Conservation (phyloP, 1,140 invertebrate species). For the Drosophila bocqueti region DNA sequence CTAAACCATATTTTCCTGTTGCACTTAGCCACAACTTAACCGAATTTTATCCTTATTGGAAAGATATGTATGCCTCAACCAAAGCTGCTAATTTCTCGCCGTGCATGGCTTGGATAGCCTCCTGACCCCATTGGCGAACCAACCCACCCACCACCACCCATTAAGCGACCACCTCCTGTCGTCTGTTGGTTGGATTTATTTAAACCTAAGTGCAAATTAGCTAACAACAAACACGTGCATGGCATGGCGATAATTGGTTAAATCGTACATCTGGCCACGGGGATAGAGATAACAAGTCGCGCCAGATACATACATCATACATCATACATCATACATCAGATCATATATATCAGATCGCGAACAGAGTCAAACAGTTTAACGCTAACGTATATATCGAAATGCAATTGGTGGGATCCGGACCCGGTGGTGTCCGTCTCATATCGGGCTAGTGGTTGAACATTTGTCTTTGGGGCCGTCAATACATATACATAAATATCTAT, state of each 20-base stretch:
- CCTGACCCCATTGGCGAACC: constrained; percentile 5
- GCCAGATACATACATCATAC: neutral
- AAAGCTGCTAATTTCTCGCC: neutral
- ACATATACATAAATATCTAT: constrained; percentile 7
- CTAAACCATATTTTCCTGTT: no score
- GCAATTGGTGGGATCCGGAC: constrained; percentile 31
- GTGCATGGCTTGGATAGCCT: neutral
- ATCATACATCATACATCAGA: no score
- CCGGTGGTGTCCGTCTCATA: constrained; percentile 7
- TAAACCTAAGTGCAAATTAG: constrained; percentile 52
- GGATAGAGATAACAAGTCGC: constrained; percentile 7
- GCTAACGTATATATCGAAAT: constrained; percentile 43
- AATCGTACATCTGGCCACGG: constrained; percentile 15
- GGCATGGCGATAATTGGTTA: constrained; percentile 45
- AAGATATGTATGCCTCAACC: neutral
- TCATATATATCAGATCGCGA: constrained; percentile 1
- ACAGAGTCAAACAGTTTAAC: constrained; percentile 23
- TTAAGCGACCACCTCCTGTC: constrained; percentile 2
- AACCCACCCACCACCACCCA: constrained; percentile 6
- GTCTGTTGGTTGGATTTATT: constrained; percentile 44
- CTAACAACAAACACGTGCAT: constrained; percentile 56
- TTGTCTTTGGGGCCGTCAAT: constrained; percentile 39
- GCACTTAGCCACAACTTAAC: no score
- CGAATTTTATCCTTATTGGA: neutral
- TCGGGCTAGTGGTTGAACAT: constrained; percentile 41